Evolutionary conservation across 2,113 vertebrate species (phyloP).

Genomic region (Passer domesticus): DNA sequence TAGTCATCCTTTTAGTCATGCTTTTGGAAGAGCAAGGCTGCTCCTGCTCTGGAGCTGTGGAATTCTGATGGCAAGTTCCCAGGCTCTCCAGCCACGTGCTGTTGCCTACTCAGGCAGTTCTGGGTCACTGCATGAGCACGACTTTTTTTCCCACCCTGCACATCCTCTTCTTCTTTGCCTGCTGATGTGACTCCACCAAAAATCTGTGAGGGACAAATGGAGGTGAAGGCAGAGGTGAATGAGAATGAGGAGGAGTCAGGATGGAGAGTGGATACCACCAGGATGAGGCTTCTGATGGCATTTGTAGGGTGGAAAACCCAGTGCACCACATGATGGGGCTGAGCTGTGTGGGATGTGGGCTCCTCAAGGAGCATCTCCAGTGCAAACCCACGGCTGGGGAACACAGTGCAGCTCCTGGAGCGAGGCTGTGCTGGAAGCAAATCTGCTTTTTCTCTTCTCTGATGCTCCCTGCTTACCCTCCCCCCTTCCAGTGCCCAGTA

Average conservation of each 20-base stretch:
- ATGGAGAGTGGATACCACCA: background rate
- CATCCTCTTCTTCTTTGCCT: background rate
- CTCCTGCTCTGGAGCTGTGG: background rate
- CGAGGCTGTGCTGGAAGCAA: background rate
- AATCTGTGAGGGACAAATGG: background rate
- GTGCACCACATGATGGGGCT: accelerated
- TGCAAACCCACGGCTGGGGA: background rate
- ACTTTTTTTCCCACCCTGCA: background rate
- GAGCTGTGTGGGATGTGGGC: background rate
- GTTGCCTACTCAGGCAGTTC: background rate
- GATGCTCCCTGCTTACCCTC: background rate
- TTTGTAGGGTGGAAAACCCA: background rate
- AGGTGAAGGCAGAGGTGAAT: background rate
- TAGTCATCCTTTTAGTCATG: background rate
- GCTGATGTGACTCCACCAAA: background rate
- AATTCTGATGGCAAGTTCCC: background rate
- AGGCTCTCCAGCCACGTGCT: background rate
- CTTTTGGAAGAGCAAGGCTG: background rate
- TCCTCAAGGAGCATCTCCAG: background rate
- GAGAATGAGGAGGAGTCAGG: background rate
- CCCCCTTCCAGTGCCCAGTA: conserved; percentile 1
- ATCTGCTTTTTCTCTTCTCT: background rate
- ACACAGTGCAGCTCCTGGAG: background rate
- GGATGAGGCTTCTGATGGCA: background rate
- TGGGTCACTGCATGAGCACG: accelerated